A percentile compares a stretch with the other conserved stretches of the same genome.
Evolutionary conservation across 2,113 vertebrate genomes (phyloP).

Genomic region (Chionodraco myersi): DNA sequence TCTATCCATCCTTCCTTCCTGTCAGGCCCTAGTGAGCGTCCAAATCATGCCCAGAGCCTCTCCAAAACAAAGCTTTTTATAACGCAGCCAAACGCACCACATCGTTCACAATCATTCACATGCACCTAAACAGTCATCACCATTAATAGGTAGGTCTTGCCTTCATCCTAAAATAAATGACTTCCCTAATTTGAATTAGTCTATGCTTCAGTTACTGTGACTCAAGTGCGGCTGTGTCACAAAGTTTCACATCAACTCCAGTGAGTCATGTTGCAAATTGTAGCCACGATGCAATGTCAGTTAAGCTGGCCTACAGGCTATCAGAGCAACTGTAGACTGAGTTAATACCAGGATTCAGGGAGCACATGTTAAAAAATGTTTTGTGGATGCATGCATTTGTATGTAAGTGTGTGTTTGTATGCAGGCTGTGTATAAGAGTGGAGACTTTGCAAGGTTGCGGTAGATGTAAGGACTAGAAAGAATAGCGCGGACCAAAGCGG

Average conservation of each 20-base stretch:
- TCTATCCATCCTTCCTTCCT: constrained; percentile 31
- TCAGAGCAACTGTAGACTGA: constrained; percentile 40
- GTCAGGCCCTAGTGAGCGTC: constrained; percentile 41
- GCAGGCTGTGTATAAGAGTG: constrained; percentile 22
- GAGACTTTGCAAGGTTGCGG: constrained; percentile 31
- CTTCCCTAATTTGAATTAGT: constrained; percentile 72
- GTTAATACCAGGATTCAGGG: constrained; percentile 22
- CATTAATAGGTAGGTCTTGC: constrained; percentile 71
- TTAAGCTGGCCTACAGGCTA: constrained; percentile 49
- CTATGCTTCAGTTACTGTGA: constrained; percentile 68
- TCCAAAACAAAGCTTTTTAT: constrained; percentile 37
- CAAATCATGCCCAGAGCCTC: constrained; percentile 38
- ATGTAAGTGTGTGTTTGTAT: background rate
- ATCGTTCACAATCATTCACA: constrained; percentile 49
- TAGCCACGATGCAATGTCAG: constrained; percentile 62
- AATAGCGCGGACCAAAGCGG: constrained; percentile 46
- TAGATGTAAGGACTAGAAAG: constrained; percentile 43
- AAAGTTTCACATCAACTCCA: constrained; percentile 74
- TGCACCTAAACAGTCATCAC: constrained; percentile 49
- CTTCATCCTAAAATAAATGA: constrained; percentile 67
- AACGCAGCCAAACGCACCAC: constrained; percentile 33
- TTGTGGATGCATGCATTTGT: constrained; percentile 3
- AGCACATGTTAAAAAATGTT: constrained; percentile 22
- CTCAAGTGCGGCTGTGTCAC: constrained; percentile 73
- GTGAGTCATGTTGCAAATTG: constrained; percentile 74